phyloP scores from a whole-genome alignment of 1,140 invertebrate species.

The Gerris buenoi region DNA sequence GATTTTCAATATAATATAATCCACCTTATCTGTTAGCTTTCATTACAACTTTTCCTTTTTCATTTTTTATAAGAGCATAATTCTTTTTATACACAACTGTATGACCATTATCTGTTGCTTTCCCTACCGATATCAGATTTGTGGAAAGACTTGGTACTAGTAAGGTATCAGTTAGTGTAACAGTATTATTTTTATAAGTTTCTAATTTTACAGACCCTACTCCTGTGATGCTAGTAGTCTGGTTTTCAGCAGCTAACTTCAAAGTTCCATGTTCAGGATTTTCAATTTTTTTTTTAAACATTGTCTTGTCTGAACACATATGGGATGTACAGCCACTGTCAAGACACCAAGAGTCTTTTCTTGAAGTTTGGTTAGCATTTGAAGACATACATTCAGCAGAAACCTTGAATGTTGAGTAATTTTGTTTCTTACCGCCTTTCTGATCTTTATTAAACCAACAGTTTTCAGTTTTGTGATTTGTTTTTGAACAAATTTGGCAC shows the following conservation, averaged over 20 bases:
- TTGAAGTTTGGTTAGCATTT: not conserved
- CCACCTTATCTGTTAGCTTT: too few relatives aligned
- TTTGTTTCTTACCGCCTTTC: not conserved
- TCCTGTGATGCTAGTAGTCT: not conserved
- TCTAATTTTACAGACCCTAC: not conserved
- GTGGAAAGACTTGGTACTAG: not conserved
- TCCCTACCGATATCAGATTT: not conserved
- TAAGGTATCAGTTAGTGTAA: too few relatives aligned
- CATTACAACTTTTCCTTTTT: too few relatives aligned
- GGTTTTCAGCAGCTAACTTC: not conserved
- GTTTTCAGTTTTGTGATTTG: too few relatives aligned
- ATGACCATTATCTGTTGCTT: not conserved
- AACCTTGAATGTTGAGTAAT: too few relatives aligned
- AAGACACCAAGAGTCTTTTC: conserved; percentile 14
- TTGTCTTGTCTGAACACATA: not conserved
- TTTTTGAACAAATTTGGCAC: too few relatives aligned
- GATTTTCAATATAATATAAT: too few relatives aligned
- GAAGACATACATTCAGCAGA: too few relatives aligned
- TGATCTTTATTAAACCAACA: too few relatives aligned
- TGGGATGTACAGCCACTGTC: too few relatives aligned
- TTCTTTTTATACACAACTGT: not conserved
- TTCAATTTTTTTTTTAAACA: not conserved
- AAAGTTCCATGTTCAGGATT: not conserved
- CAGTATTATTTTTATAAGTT: not conserved
- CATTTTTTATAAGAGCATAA: too few relatives aligned